Evolutionary conservation across 2,113 vertebrate genomes (phyloP).

Genomic region (Amblyornis subalaris): DNA sequence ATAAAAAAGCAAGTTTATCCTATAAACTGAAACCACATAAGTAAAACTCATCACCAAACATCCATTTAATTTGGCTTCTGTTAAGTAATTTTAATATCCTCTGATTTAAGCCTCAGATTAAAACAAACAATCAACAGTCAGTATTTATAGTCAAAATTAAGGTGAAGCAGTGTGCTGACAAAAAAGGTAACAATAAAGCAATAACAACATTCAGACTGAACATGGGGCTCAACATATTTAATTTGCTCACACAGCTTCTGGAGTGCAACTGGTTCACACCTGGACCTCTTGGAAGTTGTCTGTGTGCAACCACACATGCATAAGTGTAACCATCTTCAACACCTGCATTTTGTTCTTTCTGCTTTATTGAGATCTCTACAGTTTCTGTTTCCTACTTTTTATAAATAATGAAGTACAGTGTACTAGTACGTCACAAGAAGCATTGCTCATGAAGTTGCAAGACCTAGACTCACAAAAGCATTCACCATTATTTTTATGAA

Average conservation of each 20-base stretch:
- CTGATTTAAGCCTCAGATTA: not conserved
- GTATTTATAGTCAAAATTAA: not conserved
- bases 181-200: not conserved
- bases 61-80: not conserved
- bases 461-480: not conserved
- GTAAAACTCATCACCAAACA: not conserved
- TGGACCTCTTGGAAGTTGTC: not conserved
- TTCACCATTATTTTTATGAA: not conserved
- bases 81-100: not conserved
- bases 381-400: not conserved
- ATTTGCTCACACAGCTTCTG: not conserved
- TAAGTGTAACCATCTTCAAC: not conserved
- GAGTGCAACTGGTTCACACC: not conserved
- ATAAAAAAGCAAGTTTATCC: not conserved
- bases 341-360: not conserved
- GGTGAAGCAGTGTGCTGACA: not conserved
- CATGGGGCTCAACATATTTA: not conserved
- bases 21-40: not conserved
- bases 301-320: rapidly evolving
- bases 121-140: not conserved
- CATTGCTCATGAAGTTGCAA: not conserved
- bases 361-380: not conserved
- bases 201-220: not conserved
- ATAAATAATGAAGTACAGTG: not conserved
- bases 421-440: not conserved